Base-by-base conservation (phyloP, 2,888 invertebrate genomes). In the Coecobrya sp. region DNA sequence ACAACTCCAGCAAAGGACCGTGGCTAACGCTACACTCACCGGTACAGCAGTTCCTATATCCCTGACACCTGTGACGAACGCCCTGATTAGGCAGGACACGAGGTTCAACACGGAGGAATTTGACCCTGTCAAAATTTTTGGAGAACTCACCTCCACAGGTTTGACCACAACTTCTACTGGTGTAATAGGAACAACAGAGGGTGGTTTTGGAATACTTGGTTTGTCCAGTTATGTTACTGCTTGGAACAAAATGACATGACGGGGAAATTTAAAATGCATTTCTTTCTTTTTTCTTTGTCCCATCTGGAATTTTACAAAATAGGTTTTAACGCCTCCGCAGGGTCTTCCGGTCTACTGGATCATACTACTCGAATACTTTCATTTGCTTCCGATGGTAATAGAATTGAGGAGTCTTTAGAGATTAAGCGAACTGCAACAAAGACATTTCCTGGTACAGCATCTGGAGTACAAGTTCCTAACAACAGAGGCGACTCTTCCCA, bases 51-150 rank as follows among this genome's bases (percentile, higher is more conserved):
- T 91, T 42, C 91, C 91, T 55, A 91, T 91, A 81, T 52, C 91
- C 2, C 55, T 91, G 36, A 90, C 90, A 22, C 91, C 91, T 68
- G 91, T 91, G 13, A 89, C 89, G 5, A 86, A 86, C 25, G 91
- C 91, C 42, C 86, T 91, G 1, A 91, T 91, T 19, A 49, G 91
- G n/a, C 91, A 91, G 49, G 91, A 91, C 49, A 81, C 91, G 36
- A 91, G 91, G 86, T 91, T 91, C 22, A 89, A 70, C 36, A 36
- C 91, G 36, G 91, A 91, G 27, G 91, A 91, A 30, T 91, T 91
- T 70, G 91, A 91, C 76, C 91, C 91, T 27, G 91, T 91, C 16
- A 91, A 91, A 59, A 86, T 91, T 45, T 91, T 91, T 86, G 91
- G 91, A 55, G 91, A 91, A 59, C 65, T 91, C 55, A 45, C 91